Base-by-base conservation (phyloP, 2,797 vertebrate species). In the Acanthurus leucopareius region DNA sequence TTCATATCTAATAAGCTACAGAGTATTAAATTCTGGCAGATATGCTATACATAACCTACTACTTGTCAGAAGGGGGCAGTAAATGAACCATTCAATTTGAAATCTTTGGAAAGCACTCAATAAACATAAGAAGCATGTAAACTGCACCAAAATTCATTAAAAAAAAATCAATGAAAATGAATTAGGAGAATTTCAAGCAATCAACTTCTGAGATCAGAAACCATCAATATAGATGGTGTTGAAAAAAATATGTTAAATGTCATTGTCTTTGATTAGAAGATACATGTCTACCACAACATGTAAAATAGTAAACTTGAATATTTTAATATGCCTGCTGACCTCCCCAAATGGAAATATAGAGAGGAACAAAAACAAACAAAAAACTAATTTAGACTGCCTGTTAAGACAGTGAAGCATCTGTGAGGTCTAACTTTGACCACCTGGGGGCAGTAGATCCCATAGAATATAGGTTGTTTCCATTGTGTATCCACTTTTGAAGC, bases 401-500 rank as follows among this genome's bases (percentile, higher is more conserved):
- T 10, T 48, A 25, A 19, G 3, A 52, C 10, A 25, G 2, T 1
- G 2, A 44, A 28, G 3, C 22, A 53, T 19, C 65, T 64, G 58
- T 10, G 9, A 2, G 3, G 35, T 42, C 1, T 64, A 14, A 17
- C 5, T 77, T 75, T 3, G 22, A 69, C 82, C 93, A 91, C 83
- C 35, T 6, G 93, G 61, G 84, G 86, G 90, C 86, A 90, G 86
- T 80, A 93, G 9, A 79, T 48, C 53, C 42, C 28, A 1, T 56
- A 11, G 62, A 75, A 79, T 49, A 1, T 17, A 19, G 54, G 2
- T 32, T 1, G 28, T 56, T 54, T 68, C 16, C 54, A 7, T 17
- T 22, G 10, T 11, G 1, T 44, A n/a, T 32, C 28, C 38, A 9
- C 20, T 35, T 4, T 7, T 15, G 13, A 42, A 71, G 22, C 16